Evolutionary conservation across 2,888 invertebrate genomes (phyloP).

Genomic region (Troides aeacus): DNA sequence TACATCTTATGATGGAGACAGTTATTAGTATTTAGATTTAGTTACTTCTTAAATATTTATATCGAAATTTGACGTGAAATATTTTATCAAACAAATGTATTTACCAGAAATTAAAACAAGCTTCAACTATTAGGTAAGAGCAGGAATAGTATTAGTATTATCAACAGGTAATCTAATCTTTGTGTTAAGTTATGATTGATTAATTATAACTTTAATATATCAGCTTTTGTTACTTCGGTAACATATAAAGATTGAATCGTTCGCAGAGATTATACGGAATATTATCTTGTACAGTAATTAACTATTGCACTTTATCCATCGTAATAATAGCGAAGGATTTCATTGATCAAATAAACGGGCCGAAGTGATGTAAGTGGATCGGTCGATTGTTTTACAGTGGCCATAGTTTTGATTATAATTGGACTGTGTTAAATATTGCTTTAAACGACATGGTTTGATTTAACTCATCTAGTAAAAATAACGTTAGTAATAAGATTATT

Average conservation of each 20-base stretch:
- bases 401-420: neutral
- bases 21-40: neutral
- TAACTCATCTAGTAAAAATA: too few relatives aligned
- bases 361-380: conserved; percentile 16
- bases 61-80: too few relatives aligned
- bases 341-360: conserved; percentile 26
- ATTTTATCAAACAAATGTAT: too few relatives aligned
- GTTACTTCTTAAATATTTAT: neutral
- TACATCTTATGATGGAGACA: conserved; percentile 5
- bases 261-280: neutral
- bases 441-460: neutral
- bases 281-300: conserved; percentile 3
- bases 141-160: too few relatives aligned
- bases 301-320: conserved; percentile 8
- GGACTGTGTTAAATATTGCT: neutral
- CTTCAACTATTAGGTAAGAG: too few relatives aligned
- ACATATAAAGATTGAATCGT: neutral
- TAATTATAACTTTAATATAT: neutral
- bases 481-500: too few relatives aligned
- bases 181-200: neutral
- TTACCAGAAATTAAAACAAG: too few relatives aligned
- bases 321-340: conserved; percentile 23
- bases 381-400: conserved; percentile 3
- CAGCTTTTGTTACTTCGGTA: neutral
- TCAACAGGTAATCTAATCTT: neutral